Percentiles rank a stretch among this genome's conserved stretches.
Conservation (phyloP, 2,797 vertebrate species). For the Myotis planiceps region DNA sequence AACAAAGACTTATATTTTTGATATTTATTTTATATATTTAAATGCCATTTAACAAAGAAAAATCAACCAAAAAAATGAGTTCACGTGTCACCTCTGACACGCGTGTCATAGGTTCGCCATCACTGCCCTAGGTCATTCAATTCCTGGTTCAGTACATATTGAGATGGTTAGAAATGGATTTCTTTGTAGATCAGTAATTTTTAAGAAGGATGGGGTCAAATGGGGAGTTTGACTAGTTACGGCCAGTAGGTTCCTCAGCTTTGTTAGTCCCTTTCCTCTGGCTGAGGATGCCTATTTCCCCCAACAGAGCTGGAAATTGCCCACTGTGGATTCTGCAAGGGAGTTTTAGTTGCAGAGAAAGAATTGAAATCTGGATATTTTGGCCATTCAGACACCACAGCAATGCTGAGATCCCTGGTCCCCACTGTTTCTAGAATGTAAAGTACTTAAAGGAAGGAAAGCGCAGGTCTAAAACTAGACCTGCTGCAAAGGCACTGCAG, state of each 20-base stretch:
- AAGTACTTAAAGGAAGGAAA: not conserved
- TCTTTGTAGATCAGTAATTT: conserved; percentile 26
- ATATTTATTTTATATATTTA: too few species aligned
- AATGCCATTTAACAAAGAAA: too few species aligned
- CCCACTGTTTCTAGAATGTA: not conserved
- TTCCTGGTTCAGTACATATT: not conserved
- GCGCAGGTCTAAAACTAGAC: not conserved
- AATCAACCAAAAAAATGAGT: too few species aligned
- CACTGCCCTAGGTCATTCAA: not conserved
- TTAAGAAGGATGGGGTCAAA: not conserved
- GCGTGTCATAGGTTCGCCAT: too few species aligned
- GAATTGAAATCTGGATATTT: not conserved
- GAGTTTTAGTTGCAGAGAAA: conserved; percentile 22
- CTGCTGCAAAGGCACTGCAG: not conserved
- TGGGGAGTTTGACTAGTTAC: conserved; percentile 21
- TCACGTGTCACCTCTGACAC: too few species aligned
- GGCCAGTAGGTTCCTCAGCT: not conserved
- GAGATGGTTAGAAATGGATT: conserved; percentile 26
- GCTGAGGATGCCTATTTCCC: not conserved
- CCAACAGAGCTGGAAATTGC: not conserved
- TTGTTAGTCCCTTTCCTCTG: conserved; percentile 29
- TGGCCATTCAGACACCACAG: not conserved
- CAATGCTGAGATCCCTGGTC: not conserved
- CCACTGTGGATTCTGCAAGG: not conserved
- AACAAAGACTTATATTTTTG: too few species aligned